Evolutionary conservation across 2,113 vertebrate species (phyloP), one percentile per base, ranked within the genome.

Genomic region (Nothobranchius kuhntae): DNA sequence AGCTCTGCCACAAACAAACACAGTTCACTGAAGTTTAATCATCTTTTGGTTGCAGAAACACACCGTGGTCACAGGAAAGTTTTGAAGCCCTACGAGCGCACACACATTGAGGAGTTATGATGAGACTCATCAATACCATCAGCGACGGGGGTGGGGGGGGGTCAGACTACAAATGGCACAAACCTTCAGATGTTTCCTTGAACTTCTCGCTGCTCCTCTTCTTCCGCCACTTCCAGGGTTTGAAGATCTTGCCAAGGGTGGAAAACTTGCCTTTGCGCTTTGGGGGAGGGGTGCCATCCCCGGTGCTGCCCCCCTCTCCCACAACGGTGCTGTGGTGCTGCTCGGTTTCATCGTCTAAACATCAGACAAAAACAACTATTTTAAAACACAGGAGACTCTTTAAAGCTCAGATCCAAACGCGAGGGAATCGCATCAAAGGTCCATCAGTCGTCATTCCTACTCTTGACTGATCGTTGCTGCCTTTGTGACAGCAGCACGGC

Each of bases 211-310:
- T 99, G 91, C 94, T 96, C 94, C 97, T 99, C 95, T 98, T 99
- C 93, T 98, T 99, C 82, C 97, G 93, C 98, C 98, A 99, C 84
- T 98, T 99, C 98, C 98, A 99, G 3, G 98, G 98, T 77, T 97
- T 99, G 89, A 99, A 99, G 90, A 99, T 96, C 87, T 98, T 99
- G 84, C 97, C 98, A 64, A 99, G 95, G 53, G 94, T 91, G 0
- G 96, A 95, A 80, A 99, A 97, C 90, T 99, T 99, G 91, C 96
- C 97, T 87, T 97, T 98, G 72, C 96, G 95, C 82, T 96, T 98
- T 0, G 94, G 94, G 44, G 95, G 95, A 75, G 96, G 95, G 0
- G 96, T 98, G 63, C 78, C 87, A 61, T 95, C 95, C 30, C 95
- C 95, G 0, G 92, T 89, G 82, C 93, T 93, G 78, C 95, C 88